These are phyloP conservation scores for Coelopa pilipes DNA, from an alignment of 2,888 invertebrate species.

Conservation along the genomic window DNA sequence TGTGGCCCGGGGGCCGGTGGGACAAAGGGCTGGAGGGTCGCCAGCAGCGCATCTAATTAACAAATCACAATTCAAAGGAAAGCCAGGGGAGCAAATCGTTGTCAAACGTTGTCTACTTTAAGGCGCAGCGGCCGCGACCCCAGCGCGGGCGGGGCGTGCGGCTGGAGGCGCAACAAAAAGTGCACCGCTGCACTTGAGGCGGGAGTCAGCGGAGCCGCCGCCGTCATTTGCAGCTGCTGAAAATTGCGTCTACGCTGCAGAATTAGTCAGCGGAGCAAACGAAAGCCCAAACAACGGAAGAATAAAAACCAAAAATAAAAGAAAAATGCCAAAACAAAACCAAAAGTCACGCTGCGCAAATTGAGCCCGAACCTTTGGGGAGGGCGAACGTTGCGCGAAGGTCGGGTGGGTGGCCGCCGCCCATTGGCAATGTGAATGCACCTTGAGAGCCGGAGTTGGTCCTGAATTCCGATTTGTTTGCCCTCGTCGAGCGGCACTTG, in stretches of 20 bases:
- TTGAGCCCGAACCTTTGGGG: conserved; percentile 11
- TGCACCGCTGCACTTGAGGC: conserved; percentile 39
- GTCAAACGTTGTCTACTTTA: conserved; percentile 5
- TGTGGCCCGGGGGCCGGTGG: no score
- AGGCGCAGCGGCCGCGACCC: neutral
- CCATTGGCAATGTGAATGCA: conserved; percentile 34
- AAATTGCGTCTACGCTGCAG: conserved; percentile 35
- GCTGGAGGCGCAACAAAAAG: conserved; percentile 35
- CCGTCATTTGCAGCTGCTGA: conserved; percentile 15
- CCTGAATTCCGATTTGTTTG: conserved; percentile 30
- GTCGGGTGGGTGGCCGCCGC: conserved; percentile 28
- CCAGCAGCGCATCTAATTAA: conserved; percentile 20
- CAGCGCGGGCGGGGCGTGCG: neutral
- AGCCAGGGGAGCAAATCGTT: neutral
- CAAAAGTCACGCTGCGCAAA: conserved; percentile 19
- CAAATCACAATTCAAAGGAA: conserved; percentile 17
- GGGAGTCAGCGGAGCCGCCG: conserved; percentile 19
- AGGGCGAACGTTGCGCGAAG: neutral
- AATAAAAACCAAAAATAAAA: conserved; percentile 11
- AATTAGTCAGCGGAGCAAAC: conserved; percentile 28
- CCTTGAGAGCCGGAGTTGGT: conserved; percentile 22
- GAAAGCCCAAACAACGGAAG: neutral
- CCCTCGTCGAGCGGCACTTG: conserved; percentile 15
- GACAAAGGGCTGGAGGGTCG: no score
- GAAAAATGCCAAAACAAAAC: conserved; percentile 13